Percentiles rank a stretch among this genome's conserved stretches.
Evolutionary conservation across 2,113 vertebrate genomes (phyloP).

Genomic region (Mandrillus leucophaeus): DNA sequence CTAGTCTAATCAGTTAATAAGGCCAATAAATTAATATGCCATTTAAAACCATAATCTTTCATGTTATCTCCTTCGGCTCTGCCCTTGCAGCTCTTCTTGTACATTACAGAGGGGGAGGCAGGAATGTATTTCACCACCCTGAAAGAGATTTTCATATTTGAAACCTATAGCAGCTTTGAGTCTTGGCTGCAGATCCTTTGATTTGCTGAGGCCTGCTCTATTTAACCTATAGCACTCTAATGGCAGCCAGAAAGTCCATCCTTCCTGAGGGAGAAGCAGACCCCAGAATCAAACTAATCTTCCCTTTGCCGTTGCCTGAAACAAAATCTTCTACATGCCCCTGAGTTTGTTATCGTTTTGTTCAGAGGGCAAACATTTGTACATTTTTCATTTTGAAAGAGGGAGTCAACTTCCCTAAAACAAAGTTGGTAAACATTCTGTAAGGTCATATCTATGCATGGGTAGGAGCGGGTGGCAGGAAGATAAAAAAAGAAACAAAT

Average conservation of each 20-base stretch:
- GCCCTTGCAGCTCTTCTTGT: slow-evolving; percentile 3
- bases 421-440: slow-evolving; percentile 39
- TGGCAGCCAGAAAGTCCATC: background rate
- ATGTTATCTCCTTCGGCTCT: slow-evolving; percentile 1
- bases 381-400: slow-evolving; percentile 69
- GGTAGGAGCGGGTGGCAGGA: background rate
- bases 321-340: background rate
- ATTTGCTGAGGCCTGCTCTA: background rate
- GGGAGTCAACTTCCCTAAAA: slow-evolving; percentile 46
- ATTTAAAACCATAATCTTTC: background rate
- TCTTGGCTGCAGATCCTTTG: background rate
- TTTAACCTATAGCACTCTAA: background rate
- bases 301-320: background rate
- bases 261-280: background rate
- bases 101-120: background rate
- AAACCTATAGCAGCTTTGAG: background rate
- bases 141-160: background rate
- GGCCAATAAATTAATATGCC: slow-evolving; percentile 46
- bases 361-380: background rate
- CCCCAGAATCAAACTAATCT: background rate
- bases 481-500: background rate
- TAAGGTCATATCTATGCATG: background rate
- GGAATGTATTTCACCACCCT: background rate
- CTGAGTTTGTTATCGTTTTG: background rate
- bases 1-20: slow-evolving; percentile 55